phyloP scores from a whole-genome alignment of 2,797 vertebrate species.

The Sebastes minor region DNA sequence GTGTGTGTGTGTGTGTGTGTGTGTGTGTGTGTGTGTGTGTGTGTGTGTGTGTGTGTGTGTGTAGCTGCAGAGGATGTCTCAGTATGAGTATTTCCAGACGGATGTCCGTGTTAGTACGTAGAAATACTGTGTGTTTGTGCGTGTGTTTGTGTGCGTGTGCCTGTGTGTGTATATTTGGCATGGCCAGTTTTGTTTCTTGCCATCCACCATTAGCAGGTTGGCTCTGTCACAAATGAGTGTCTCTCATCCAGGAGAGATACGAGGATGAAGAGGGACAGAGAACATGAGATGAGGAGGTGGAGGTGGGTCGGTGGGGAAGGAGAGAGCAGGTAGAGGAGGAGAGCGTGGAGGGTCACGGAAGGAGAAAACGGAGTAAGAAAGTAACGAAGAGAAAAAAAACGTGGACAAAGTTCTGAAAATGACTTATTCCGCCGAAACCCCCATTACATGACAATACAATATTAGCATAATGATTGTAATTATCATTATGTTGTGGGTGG shows the following conservation, averaged over 20 bases:
- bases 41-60: neutral
- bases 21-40: neutral
- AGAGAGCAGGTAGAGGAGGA: neutral
- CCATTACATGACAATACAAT: neutral
- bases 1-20: no score
- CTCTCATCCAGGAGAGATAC: conserved; percentile 71
- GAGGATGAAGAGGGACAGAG: conserved; percentile 47
- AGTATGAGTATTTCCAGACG: conserved; percentile 41
- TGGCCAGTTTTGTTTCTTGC: conserved; percentile 77
- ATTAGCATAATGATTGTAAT: conserved; percentile 29
- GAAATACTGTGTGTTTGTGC: conserved; percentile 13
- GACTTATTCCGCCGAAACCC: neutral
- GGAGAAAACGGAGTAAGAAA: neutral
- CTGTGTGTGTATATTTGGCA: conserved; percentile 59
- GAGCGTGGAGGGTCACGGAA: conserved; percentile 4
- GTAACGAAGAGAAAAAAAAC: neutral
- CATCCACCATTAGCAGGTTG: conserved; percentile 97
- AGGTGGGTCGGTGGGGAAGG: neutral
- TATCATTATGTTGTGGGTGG: neutral
- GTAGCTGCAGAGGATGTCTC: conserved; percentile 17
- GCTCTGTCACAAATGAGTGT: conserved; percentile 92
- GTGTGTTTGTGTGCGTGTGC: neutral
- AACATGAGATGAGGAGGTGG: conserved; percentile 21
- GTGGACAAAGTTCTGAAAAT: conserved; percentile 2
- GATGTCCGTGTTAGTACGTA: conserved; percentile 45